Evolutionary conservation across 2,113 vertebrate genomes (phyloP), one percentile per base, ranked within the genome.

Genomic region (Clarias batrachus): DNA sequence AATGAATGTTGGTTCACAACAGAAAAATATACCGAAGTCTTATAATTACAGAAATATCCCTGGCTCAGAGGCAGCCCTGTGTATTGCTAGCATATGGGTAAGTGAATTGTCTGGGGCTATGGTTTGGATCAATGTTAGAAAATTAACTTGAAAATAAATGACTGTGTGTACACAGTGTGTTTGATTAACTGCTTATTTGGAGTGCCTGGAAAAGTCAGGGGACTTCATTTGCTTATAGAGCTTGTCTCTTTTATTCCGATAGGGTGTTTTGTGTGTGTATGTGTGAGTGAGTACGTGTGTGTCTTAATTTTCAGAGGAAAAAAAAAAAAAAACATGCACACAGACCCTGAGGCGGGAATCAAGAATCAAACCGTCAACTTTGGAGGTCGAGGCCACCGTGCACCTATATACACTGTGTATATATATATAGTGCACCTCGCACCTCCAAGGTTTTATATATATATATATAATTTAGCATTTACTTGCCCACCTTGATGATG

Each of bases 71-170:
- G 73, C 11, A 54, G 0, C 73, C 54, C 30, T 59, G n/a, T 27
- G 0, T 30, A 21, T 57, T n/a, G 17, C 81, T 70, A 19, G n/a
- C 82, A 70, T 68, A 83, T 56, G 63, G 23, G 82, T 66, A 66
- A 65, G 81, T 21, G 13, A 54, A 81, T n/a, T 30, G 27, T 54
- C 63, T 83, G 41, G n/a, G 63, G 63, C 63, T 66, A 4, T 27
- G 81, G 81, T 52, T 52, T 82, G 62, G 62, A 66, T 82, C 81
- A 66, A 82, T 82, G 25, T 82, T 48, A 27, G 62, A 54, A 48
- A 52, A 66, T 66, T 56, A 66, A 52, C 81, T 48, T 82, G 37
- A 52, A 82, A 66, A 52, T 66, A 52, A 66, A 82, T 82, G 54
- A 79, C 25, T 56, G 54, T 79, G 54, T 56, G 52, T 79, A 59